Evolutionary conservation across 2,888 invertebrate genomes (phyloP).

Genomic region (Parnassius orleans): DNA sequence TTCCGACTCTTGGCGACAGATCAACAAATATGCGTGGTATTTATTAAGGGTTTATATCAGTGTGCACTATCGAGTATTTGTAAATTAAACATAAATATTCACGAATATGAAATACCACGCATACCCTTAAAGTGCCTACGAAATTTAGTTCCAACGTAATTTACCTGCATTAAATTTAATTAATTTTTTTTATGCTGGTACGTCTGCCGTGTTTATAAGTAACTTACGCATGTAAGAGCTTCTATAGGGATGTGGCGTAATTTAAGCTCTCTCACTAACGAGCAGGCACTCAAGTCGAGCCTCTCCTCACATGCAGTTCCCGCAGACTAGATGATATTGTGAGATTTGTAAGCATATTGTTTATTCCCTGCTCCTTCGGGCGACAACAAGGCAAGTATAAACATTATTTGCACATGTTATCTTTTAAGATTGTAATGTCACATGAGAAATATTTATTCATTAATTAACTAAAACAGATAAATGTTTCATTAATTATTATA

Average conservation of each 20-base stretch:
- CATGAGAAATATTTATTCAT: too few relatives aligned
- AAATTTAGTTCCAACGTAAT: conserved; percentile 20
- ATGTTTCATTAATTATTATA: too few relatives aligned
- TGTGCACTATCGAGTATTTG: too few relatives aligned
- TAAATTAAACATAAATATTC: not conserved
- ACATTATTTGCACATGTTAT: conserved; percentile 14
- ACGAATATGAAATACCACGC: conserved; percentile 21
- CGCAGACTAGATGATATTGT: conserved; percentile 63
- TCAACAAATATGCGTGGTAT: too few relatives aligned
- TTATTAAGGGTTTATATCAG: too few relatives aligned
- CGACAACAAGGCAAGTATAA: conserved; percentile 5
- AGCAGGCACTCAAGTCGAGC: conserved; percentile 64
- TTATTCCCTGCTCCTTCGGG: conserved; percentile 34
- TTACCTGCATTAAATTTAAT: conserved; percentile 29
- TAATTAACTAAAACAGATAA: too few relatives aligned
- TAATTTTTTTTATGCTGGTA: conserved; percentile 36
- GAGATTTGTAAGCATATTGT: conserved; percentile 65
- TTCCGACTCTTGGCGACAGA: too few relatives aligned
- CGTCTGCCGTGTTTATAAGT: conserved; percentile 46
- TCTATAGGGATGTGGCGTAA: conserved; percentile 57
- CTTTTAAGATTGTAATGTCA: conserved; percentile 5
- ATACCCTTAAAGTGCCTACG: conserved; percentile 24
- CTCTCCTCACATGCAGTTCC: conserved; percentile 51
- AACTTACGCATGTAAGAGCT: conserved; percentile 58
- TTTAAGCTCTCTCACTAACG: conserved; percentile 71